These are phyloP conservation scores for Malurus cyaneus DNA, from an alignment of 2,113 vertebrate genomes.

Conservation along the genomic window DNA sequence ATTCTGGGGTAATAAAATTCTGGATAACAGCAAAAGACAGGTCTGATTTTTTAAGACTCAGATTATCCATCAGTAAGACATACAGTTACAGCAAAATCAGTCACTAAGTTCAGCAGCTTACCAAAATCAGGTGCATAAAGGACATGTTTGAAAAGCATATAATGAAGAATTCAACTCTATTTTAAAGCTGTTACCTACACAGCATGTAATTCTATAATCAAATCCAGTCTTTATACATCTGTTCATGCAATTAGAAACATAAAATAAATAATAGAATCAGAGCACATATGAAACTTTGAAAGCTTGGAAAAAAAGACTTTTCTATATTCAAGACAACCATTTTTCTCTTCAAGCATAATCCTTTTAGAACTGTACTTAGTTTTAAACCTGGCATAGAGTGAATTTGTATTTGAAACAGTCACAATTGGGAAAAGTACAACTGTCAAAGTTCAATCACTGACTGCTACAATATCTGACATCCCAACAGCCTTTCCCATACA, in stretches of 20 bases:
- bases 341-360: neutral
- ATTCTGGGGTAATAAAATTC: neutral
- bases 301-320: neutral
- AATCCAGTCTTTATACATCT: neutral
- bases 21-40: neutral
- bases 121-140: neutral
- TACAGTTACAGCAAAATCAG: neutral
- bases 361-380: neutral
- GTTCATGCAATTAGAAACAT: neutral
- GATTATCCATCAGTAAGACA: neutral
- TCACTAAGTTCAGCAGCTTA: neutral
- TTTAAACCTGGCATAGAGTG: neutral
- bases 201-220: neutral
- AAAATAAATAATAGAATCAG: neutral
- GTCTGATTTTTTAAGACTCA: neutral
- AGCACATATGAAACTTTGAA: neutral
- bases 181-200: neutral
- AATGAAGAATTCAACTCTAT: neutral
- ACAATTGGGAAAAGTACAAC: neutral
- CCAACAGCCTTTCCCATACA: neutral
- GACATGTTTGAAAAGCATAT: neutral
- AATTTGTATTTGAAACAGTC: neutral
- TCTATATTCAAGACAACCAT: neutral
- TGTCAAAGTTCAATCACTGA: neutral
- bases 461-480: neutral